These are phyloP conservation scores for Sinopyrophorus schimmeli DNA, from an alignment of 2,888 invertebrate genomes.

Conservation along the genomic window DNA sequence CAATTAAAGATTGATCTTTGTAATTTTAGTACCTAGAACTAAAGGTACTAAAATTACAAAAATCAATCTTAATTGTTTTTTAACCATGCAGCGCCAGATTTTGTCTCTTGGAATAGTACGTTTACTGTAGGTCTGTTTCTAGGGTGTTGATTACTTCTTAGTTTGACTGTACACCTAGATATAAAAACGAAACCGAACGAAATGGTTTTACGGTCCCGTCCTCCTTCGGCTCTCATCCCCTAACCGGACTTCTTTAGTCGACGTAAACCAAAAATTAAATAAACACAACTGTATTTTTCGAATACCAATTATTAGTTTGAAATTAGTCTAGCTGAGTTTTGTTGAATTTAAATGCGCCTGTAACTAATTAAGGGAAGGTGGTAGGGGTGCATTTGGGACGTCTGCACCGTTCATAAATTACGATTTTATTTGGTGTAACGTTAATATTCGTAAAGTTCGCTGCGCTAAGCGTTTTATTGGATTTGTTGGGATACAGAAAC, in stretches of 20 bases:
- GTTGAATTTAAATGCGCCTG: conserved; percentile 12
- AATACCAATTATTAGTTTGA: conserved; percentile 23
- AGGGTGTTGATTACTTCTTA: no score
- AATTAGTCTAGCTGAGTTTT: conserved; percentile 19
- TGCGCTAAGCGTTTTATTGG: conserved; percentile 28
- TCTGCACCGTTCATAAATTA: conserved; percentile 18
- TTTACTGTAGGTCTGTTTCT: no score
- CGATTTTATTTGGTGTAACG: conserved; percentile 17
- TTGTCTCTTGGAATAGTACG: no score
- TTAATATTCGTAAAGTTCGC: conserved; percentile 25
- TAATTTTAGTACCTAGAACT: no score
- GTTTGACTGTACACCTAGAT: no score
- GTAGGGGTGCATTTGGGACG: conserved; percentile 7
- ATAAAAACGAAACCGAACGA: conserved; percentile 25
- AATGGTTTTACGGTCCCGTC: no score
- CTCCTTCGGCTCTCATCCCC: no score
- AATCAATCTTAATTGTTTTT: no score
- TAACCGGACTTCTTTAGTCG: background rate
- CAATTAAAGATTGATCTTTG: no score
- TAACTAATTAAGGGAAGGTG: conserved; percentile 14
- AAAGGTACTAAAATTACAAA: no score
- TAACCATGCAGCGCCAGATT: no score
- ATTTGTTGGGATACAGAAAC: conserved; percentile 22
- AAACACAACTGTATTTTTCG: conserved; percentile 12
- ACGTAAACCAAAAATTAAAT: conserved; percentile 8